Evolutionary conservation across 2,888 invertebrate genomes (phyloP).

Genomic region (Unio delphinus): DNA sequence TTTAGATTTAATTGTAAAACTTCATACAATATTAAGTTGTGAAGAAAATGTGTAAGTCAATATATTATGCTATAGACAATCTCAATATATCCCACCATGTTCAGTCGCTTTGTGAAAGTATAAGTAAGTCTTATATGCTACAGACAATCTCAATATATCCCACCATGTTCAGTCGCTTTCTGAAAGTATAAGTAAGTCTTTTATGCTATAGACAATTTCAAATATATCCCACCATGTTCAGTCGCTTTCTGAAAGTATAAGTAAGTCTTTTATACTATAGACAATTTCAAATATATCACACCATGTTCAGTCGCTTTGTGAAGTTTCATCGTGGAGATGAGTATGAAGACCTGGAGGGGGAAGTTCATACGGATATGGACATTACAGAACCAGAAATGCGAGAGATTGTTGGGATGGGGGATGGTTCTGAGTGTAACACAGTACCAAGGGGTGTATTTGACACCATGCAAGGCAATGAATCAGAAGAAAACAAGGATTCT

Average conservation of each 20-base stretch:
- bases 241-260: too few species aligned
- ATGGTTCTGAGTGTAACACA: background rate
- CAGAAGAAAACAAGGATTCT: background rate
- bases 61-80: too few species aligned
- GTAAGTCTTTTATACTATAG: too few species aligned
- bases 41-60: too few species aligned
- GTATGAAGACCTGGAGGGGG: slow-evolving; percentile 57
- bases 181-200: slow-evolving; percentile 16
- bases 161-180: slow-evolving; percentile 50
- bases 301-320: too few species aligned
- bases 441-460: background rate
- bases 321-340: slow-evolving; percentile 45
- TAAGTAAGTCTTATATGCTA: too few species aligned
- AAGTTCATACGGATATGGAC: slow-evolving; percentile 57
- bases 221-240: too few species aligned
- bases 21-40: too few species aligned
- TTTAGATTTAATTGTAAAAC: too few species aligned
- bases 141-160: too few species aligned
- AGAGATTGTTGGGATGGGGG: slow-evolving; percentile 20
- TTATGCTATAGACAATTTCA: too few species aligned
- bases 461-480: background rate
- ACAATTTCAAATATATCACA: too few species aligned
- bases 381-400: slow-evolving; percentile 50
- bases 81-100: slow-evolving; percentile 24
- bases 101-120: slow-evolving; percentile 46